Conservation (phyloP, 2,888 invertebrate genomes). For the Cenopis cana region DNA sequence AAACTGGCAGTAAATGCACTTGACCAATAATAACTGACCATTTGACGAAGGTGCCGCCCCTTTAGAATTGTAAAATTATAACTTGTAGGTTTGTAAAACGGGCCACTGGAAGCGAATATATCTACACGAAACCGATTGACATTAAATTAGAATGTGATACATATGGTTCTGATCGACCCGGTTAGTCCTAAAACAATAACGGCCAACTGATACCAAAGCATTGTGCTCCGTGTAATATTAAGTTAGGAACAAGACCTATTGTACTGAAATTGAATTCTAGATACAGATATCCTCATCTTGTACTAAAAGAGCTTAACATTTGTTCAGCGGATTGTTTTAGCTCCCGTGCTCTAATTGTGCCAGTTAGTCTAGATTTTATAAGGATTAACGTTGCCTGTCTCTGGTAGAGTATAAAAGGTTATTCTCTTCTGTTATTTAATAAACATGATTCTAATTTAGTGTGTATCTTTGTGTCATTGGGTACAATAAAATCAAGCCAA, state of each 20-base stretch:
- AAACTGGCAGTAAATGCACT: no score
- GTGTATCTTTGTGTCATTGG: no score
- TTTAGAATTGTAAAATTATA: no score
- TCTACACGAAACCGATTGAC: not conserved
- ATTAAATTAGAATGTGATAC: not conserved
- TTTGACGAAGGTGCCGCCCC: no score
- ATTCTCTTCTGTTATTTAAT: not conserved
- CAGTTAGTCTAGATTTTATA: not conserved
- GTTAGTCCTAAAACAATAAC: not conserved
- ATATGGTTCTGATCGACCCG: not conserved
- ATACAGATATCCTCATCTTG: constrained; percentile 19
- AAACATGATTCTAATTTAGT: no score
- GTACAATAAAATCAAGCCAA: no score
- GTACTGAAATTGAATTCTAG: constrained; percentile 13
- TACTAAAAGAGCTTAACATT: constrained; percentile 9
- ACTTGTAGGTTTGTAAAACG: no score
- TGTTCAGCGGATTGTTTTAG: constrained; percentile 12
- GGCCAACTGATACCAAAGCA: constrained; percentile 19
- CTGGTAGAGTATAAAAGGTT: not conserved
- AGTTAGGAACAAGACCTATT: constrained; percentile 8
- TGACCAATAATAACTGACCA: no score
- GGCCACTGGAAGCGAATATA: no score
- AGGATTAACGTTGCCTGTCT: not conserved
- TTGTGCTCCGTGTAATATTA: not conserved
- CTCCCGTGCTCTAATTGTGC: not conserved